Evolutionary conservation across 2,113 vertebrate species (phyloP), one percentile per base, ranked within the genome.

Genomic region (Muntiacus muntjak): DNA sequence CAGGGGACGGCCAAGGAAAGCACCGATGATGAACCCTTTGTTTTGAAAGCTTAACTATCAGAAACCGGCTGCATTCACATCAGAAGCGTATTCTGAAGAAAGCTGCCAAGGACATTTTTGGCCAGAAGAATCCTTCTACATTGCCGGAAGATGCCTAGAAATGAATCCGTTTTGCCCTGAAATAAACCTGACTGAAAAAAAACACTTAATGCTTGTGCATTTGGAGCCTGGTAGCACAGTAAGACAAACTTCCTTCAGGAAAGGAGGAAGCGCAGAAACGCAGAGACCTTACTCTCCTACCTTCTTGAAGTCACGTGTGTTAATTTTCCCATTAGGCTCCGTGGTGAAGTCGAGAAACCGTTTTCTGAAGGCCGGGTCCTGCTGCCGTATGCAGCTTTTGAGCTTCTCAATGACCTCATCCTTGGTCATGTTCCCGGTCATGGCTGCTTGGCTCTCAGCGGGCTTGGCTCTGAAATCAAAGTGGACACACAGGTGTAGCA

Each of bases 331-430:
- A 9, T 43, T 23, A 5, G 92, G 95, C 9, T 97, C 94, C 89
- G 97, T 98, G 40, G 98, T 94, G 47, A 92, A 91, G 30, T 74
- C 92, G 43, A 98, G 98, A 89, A 99, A 98, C 0, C 50, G 96
- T n/a, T 97, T 97, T 62, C 97, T 96, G 97, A 98, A 89, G 8
- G 93, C 54, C 0, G 97, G 74, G 97, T 98, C 97, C 52, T 95
- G 95, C 81, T 93, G 60, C 87, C 91, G 90, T 26, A 98, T 87
- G 17, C 84, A 94, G 82, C 97, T 84, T 57, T 96, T 98, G 62
- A 99, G 98, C 26, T 95, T 98, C 89, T 92, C 98, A 16, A 98
- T 96, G 90, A 98, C 97, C 55, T 98, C 96, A 4, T 98, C 98
- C 94, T 96, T 93, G 58, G 95, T 92, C 97, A 97, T 98, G 19